Base-by-base conservation (phyloP, 2,888 invertebrate genomes). In the Podabrus alpinus region DNA sequence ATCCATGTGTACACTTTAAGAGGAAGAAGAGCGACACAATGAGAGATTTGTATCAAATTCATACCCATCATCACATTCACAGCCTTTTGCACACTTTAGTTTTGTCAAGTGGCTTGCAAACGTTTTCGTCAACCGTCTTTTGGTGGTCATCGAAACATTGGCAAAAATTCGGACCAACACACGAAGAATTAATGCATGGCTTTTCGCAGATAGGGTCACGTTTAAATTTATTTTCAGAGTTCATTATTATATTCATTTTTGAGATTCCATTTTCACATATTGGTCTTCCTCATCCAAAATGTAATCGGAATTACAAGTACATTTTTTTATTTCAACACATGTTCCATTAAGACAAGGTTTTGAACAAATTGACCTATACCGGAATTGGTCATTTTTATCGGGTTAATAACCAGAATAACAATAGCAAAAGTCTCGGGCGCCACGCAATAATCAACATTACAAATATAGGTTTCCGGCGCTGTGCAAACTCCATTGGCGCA, bases 171-270 rank as follows among this genome's bases (percentile, higher is more conserved):
- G 82, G 82, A 11, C 71, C 77, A 3, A 88, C 87, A 76, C 90
- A 90, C 64, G 86, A 86, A 1, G 89, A 90, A 78, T 90, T 89
- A 13, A 87, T 7, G 70, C 85, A 85, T n/a, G 78, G 71, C 45
- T 76, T 85, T 1, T 66, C 72, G 66, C 85, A 85, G 11, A 64
- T 66, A 1, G 84, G 83, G n/a, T 78, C 68, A 62, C 67, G 69
- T 45, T 3, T 70, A 62, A 72, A 79, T 67, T 77, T 73, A 68
- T 89, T 87, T 1, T 82, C 80, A n/a, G 77, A 86, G 77, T 91
- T 90, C 25, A 82, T 73, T 0, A n/a, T 87, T 78, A 73, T 89
- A 91, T 59, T 92, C 92, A 11, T 86, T 76, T 72, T 89, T 88
- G 78, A 88, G 15, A 75, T 74, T 9, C 87, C 87, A 72, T 87